Conservation (phyloP, 2,113 vertebrate species). For the Herpetotheres cachinnans region DNA sequence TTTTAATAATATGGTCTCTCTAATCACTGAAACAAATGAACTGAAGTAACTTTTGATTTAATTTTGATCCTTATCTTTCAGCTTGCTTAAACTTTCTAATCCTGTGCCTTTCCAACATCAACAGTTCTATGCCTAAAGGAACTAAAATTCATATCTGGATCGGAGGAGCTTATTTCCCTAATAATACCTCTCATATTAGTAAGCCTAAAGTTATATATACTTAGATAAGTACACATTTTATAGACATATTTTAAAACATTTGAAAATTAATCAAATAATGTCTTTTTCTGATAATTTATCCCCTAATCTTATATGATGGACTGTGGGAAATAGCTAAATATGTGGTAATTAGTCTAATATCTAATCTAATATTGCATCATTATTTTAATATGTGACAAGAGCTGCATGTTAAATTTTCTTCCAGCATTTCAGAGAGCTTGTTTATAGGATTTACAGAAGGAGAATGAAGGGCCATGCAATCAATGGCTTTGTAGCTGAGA, state of each 20-base stretch:
- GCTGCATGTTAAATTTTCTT: conserved; percentile 51
- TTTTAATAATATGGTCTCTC: conserved; percentile 10
- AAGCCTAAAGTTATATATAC: background rate
- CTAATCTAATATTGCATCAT: background rate
- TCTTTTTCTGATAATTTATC: background rate
- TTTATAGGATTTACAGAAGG: conserved; percentile 70
- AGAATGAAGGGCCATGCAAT: conserved; percentile 61
- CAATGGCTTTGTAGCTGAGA: conserved; percentile 65
- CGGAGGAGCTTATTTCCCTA: background rate
- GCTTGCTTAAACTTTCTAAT: conserved; percentile 25
- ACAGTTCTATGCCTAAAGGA: background rate
- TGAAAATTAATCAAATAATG: background rate
- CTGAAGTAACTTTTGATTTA: background rate
- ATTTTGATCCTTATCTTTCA: conserved; percentile 40
- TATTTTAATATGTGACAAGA: conserved; percentile 8
- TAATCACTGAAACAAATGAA: conserved; percentile 48
- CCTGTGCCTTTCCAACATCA: background rate
- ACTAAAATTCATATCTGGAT: background rate
- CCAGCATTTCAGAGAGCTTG: conserved; percentile 34
- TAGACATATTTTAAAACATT: background rate
- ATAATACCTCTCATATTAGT: background rate
- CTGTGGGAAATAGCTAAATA: background rate
- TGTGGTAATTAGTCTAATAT: background rate
- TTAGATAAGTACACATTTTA: background rate
- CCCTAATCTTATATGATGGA: background rate